Evolutionary conservation across 64 coral and sea anemone genomes (phyloP), one percentile per base, ranked within the genome.

Genomic region (Actinia tenebrosa): DNA sequence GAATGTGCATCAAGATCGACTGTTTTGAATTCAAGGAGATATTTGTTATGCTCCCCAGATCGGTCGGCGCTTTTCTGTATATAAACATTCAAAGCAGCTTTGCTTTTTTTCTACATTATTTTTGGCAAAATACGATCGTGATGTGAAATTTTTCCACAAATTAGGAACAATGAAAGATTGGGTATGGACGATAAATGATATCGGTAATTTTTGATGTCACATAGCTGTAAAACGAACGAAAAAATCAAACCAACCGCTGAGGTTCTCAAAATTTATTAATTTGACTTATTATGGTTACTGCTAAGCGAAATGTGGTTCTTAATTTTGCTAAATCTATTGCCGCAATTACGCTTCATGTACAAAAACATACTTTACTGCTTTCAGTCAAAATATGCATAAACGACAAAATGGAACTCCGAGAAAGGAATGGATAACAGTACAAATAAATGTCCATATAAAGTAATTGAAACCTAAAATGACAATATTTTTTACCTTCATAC

Each of bases 301-400:
- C 69, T 75, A 75, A 75, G 42, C n/a, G 69, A 75, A 75, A 15
- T 75, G 69, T 75, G 69, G 69, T 75, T 75, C 25, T 75, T 75
- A 75, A 75, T 75, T 75, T 75, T 75, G 8, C 23, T 75, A 75
- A 75, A 75, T 75, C 69, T 42, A 30, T 75, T 75, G 69, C 27
- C 69, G 69, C 27, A 75, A 75, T 75, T 75, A 75, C 69, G 69
- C 7, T 75, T 72, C 3, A 75, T 30, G 69, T 27, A 42, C n/a
- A 75, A 42, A 72, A 75, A 75, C 69, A 69, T 27, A 22, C 64
- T 69, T 0, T 37, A 37, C 0, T 1, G 64, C 7, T 9, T 69
- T 69, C 22, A 5, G 22, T 69, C 64, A n/a, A 75, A 75, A 75
- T 75, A 75, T 26, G 69, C 1, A 37, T 37, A 37, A 37, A 37